Evolutionary conservation across 2,797 vertebrate species (phyloP), one percentile per base, ranked within the genome.

Genomic region (Limosa lapponica): DNA sequence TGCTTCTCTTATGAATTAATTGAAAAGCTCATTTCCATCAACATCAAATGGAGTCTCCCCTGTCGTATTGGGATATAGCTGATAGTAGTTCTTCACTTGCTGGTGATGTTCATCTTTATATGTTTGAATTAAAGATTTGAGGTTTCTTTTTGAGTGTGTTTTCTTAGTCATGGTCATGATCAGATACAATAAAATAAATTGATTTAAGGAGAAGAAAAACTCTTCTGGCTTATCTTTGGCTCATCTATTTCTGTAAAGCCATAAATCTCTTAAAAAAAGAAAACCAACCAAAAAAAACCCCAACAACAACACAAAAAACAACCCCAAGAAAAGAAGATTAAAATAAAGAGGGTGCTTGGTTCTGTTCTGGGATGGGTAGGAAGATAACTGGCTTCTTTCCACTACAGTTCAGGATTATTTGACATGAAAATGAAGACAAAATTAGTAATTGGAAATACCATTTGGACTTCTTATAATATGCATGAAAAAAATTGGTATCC

Each of bases 21-120:
- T 80, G 41, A 34, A 73, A 64, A 87, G 30, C 34, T 89, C 25
- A 51, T 95, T 91, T 83, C 72, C 80, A 51, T 67, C 5, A 28
- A 62, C 87, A 91, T 96, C 93, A 96, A 93, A 97, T 48, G 41
- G 78, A 46, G 10, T 61, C 5, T 80, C 54, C 34, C 90, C 25
- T 37, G 79, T 90, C 51, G 19, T 80, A n/a, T 7, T 78, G 80
- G 69, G 36, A 43, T 62, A 16, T 75, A 75, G 24, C 52, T 64
- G 61, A 30, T 67, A 62, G 46, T 85, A 87, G 51, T 46, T 58
- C 23, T 34, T 62, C 49, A 66, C 62, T 69, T 94, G n/a, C 48
- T 87, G 41, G 23, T 87, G 37, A 22, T 64, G 2, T 67, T 90
- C 80, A 27, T 66, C 48, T 75, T 82, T 11, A 74, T 17, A 27